These are phyloP conservation scores for Mongoloraphidia duomilia DNA, from an alignment of 2,888 invertebrate genomes.

Conservation along the genomic window DNA sequence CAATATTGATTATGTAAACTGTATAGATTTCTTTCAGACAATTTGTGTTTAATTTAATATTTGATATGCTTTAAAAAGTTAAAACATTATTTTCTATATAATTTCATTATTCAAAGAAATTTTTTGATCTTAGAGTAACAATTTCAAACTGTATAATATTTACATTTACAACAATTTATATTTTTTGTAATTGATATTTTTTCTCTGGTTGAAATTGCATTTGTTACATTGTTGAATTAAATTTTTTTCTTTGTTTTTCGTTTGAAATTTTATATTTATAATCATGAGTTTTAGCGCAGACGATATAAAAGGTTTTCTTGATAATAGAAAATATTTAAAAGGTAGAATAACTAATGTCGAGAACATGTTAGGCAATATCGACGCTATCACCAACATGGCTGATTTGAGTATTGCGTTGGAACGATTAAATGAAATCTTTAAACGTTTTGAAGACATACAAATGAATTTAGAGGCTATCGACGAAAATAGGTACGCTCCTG, in stretches of 20 bases:
- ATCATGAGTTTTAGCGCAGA: neutral
- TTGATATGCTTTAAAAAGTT: too few species aligned
- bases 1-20: too few species aligned
- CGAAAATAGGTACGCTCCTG: neutral
- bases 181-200: neutral
- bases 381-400: neutral
- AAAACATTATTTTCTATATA: too few species aligned
- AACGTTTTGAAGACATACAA: neutral
- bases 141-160: too few species aligned
- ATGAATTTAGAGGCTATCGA: neutral
- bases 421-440: neutral
- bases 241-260: slow-evolving; percentile 8
- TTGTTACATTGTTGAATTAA: neutral
- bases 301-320: neutral
- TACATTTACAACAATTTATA: too few species aligned
- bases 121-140: too few species aligned
- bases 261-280: slow-evolving; percentile 13
- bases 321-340: neutral
- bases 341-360: neutral
- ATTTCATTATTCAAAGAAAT: too few species aligned
- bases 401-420: neutral
- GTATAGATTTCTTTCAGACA: too few species aligned
- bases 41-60: too few species aligned
- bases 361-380: neutral
- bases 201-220: neutral